Percentiles rank a stretch among this genome's conserved stretches.
These are phyloP conservation scores for Axinella damicornis DNA, from an alignment of 37 sponge, comb jelly and placozoan species.

Conservation along the genomic window DNA sequence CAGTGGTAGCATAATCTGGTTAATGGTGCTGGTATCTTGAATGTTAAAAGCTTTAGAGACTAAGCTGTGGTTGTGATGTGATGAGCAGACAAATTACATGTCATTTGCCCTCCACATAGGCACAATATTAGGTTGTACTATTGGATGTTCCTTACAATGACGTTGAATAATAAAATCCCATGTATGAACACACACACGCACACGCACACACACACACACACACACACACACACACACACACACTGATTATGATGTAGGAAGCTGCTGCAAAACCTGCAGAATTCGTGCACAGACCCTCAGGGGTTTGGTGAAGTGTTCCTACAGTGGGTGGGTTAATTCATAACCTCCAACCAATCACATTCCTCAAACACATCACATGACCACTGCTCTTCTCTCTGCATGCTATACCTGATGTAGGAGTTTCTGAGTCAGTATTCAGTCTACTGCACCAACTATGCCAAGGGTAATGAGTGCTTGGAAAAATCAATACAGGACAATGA, in stretches of 20 bases:
- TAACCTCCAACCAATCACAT: too few species aligned
- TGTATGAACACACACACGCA: neutral
- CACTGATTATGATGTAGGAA: conserved; percentile 20
- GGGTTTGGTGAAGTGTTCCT: conserved; percentile 26
- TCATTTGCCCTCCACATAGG: neutral
- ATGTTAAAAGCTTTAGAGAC: too few species aligned
- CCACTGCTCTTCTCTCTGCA: neutral
- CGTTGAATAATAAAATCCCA: neutral
- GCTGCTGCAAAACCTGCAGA: conserved; percentile 23
- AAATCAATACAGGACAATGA: conserved; percentile 1
- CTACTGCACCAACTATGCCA: conserved; percentile 65
- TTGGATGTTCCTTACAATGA: neutral
- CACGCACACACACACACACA: neutral
- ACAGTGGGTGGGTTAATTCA: neutral
- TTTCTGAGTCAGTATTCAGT: conserved; percentile 40
- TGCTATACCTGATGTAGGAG: neutral
- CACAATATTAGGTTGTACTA: neutral
- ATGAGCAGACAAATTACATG: too few species aligned
- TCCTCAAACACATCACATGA: too few species aligned
- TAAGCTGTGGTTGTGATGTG: too few species aligned
- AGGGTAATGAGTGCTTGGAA: conserved; percentile 42
- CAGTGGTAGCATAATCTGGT: too few species aligned
- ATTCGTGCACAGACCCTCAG: neutral
- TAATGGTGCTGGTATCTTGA: too few species aligned
- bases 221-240: neutral